Base-by-base conservation (phyloP, 2,797 vertebrate genomes). In the Pantherophis vulpinus region DNA sequence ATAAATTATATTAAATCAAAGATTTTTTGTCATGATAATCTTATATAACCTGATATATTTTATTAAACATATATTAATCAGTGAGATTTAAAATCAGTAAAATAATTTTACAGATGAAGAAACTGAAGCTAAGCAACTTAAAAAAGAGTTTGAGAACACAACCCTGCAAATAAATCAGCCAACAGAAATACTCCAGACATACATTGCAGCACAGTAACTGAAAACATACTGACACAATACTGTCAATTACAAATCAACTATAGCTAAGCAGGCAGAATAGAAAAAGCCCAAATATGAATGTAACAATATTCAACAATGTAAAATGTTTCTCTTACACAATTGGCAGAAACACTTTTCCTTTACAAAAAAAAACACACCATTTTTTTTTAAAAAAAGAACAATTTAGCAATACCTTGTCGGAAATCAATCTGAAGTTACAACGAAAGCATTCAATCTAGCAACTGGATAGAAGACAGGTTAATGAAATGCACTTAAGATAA, bases 331-430 rank as follows among this genome's bases (percentile, higher is more conserved):
- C 9, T 86, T 20, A 88, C 55, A 59, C 37, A 1, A 70, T 27
- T 87, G 60, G 27, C 27, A 88, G 54, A 32, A 51, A 27, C 5
- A 79, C n/a, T 54, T 25, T 91, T 74, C 25, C 47, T 91, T 83
- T 47, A 92, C 51, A n/a, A 90, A 60, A 51, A 14, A 29, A 27
- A 27, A 42, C 4, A 47, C 55, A 2, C 12, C 90, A 29, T 29
- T 79, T 86, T 86, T 14, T 63, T 63, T 4, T 3, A 25, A 56
- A 91, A 91, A 55, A 83, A 23, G 27, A 74, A 90, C 25, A 55
- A 54, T 94, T 94, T 86, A 91, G 90, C 95, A 95, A 94, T 91
- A 95, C 54, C 79, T 93, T 87, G 79, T 70, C n/a, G 60, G 88
- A 70, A 90, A 91, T 91, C 89, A 90, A 59, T 29, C 92, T 91